These are phyloP conservation scores for Montipora foliosa DNA, from an alignment of 64 coral and sea anemone genomes.

Conservation along the genomic window DNA sequence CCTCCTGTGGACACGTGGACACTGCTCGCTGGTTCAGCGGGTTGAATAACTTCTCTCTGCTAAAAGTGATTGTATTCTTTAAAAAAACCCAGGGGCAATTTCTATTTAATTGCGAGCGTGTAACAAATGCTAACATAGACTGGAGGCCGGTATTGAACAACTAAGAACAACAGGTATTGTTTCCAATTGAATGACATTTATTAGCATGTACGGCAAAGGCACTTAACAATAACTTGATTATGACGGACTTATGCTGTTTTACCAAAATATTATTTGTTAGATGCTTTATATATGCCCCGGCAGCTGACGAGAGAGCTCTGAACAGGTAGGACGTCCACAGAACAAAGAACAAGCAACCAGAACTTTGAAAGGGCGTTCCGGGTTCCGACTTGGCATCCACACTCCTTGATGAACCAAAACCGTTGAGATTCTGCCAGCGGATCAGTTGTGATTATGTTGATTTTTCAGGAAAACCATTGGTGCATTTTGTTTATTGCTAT, in stretches of 20 bases:
- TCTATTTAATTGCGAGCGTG: conserved; percentile 82
- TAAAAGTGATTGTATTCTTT: conserved; percentile 92
- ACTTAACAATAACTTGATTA: conserved; percentile 93
- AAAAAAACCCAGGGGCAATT: conserved; percentile 85
- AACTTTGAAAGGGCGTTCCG: neutral
- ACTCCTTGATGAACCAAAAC: neutral
- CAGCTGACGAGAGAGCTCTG: conserved; percentile 28
- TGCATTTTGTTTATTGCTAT: neutral
- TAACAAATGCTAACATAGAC: conserved; percentile 90
- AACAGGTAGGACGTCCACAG: conserved; percentile 31
- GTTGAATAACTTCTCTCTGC: conserved; percentile 66
- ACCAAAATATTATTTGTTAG: conserved; percentile 77
- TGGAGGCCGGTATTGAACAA: conserved; percentile 74
- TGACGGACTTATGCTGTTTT: conserved; percentile 86
- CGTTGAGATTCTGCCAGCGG: neutral
- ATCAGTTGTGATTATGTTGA: neutral
- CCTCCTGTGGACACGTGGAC: conserved; percentile 74
- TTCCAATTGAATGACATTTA: conserved; percentile 78
- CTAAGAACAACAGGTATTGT: conserved; percentile 99
- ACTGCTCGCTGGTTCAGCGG: conserved; percentile 68
- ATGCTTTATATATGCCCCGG: conserved; percentile 77
- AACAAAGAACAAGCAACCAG: conserved; percentile 33
- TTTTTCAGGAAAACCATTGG: neutral
- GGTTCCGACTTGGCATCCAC: too few species aligned
- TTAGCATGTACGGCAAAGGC: conserved; percentile 80